A percentile compares a stretch with the other conserved stretches of the same genome.
Conservation (phyloP, 2,113 vertebrate genomes). For the Leiothrix lutea region DNA sequence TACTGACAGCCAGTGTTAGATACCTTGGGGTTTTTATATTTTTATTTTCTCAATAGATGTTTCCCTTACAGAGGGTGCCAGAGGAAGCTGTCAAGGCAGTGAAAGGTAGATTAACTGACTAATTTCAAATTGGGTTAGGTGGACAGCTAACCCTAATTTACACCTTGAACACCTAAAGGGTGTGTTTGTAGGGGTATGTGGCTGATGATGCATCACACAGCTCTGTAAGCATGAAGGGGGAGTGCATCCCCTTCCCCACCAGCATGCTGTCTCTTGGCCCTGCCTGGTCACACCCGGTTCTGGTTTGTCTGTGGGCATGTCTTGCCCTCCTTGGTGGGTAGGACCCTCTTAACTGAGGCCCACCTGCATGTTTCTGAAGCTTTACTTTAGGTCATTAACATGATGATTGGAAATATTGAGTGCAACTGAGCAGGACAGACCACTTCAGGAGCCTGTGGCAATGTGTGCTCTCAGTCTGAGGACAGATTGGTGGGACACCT, state of each 20-base stretch:
- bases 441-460: neutral
- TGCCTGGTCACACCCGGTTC: neutral
- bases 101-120: neutral
- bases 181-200: neutral
- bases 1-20: neutral
- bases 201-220: neutral
- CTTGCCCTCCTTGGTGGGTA: neutral
- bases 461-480: neutral
- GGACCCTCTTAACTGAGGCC: neutral
- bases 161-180: neutral
- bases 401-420: neutral
- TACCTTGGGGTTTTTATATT: neutral
- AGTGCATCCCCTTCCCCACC: neutral
- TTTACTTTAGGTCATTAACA: neutral
- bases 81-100: neutral
- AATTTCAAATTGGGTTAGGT: neutral
- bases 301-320: neutral
- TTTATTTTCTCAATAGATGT: neutral
- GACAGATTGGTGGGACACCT: neutral
- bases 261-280: fast-evolving
- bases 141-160: neutral
- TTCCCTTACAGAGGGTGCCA: neutral
- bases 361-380: neutral
- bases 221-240: fast-evolving
- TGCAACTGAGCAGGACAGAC: neutral